Base-by-base conservation (phyloP, 2,888 invertebrate genomes). In the Lathronympha strigana region DNA sequence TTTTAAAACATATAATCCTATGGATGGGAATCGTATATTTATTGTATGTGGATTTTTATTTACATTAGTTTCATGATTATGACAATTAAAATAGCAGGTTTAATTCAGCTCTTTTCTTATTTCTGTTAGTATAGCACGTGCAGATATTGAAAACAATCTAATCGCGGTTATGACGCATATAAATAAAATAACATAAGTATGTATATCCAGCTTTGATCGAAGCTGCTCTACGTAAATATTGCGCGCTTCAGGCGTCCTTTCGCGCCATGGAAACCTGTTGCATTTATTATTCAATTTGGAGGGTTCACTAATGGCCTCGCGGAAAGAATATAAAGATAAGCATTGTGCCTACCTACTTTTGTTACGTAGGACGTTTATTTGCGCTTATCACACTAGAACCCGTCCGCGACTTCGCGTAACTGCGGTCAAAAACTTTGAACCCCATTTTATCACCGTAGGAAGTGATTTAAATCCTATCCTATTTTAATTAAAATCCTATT, bases 211-310 rank as follows among this genome's bases (percentile, higher is more conserved):
- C 6, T 61, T 36, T 63, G 19, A 45, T 58, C 23, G 21, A 53
- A 63, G 57, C 43, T 33, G 13, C 49, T 38, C 21, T 40, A 43
- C 25, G 31, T 40, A 45, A 63, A 63, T 58, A 63, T 57, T 57
- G 43, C n/a, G 58, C 23, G 57, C 63, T 43, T 38, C 31, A 17
- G 57, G 63, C 38, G 21, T 63, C 58, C 28, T 23, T 50, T 43
- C 51, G 51, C 50, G 43, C 43, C 43, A 45, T 54, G 49, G 28
- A 28, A 54, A 50, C 63, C 49, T 55, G 63, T 63, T 63, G 63
- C 58, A 63, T 63, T 38, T 63, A 63, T 58, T 63, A 63, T 63
- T 63, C 63, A 58, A 58, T 63, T 51, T 58, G 31, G 33, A 58
- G 33, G 57, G 49, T 15, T 28, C 38, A 38, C 19, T 55, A 55